These are phyloP conservation scores for Tetrao urogallus DNA, from an alignment of 2,113 vertebrate species.

Conservation along the genomic window DNA sequence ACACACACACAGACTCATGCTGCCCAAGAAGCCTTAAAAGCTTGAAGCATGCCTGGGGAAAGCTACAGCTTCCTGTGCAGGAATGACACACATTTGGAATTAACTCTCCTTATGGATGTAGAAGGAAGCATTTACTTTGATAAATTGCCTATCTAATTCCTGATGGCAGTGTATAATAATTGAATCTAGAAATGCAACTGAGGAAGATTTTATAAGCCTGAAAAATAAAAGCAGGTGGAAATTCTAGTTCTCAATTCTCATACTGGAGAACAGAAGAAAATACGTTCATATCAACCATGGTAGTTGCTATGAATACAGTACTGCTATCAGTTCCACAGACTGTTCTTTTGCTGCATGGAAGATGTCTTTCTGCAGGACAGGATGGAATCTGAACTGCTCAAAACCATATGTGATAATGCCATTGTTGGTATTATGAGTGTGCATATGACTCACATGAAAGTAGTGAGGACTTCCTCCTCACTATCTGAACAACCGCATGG, in stretches of 20 bases:
- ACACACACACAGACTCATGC: not conserved
- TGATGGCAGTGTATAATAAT: not conserved
- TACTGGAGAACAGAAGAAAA: not conserved
- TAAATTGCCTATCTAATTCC: not conserved
- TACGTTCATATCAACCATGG: not conserved
- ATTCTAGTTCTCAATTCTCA: not conserved
- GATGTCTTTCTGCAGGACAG: not conserved
- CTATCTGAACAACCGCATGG: not conserved
- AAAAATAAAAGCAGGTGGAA: not conserved
- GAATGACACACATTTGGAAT: not conserved
- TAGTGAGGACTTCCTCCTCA: not conserved
- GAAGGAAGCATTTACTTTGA: not conserved
- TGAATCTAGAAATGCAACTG: not conserved
- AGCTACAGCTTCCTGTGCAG: not conserved
- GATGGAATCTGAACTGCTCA: not conserved
- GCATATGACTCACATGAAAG: not conserved
- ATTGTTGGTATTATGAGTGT: not conserved
- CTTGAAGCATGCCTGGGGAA: not conserved
- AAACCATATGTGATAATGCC: not conserved
- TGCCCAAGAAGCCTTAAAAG: not conserved
- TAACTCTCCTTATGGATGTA: not conserved
- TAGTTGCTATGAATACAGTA: not conserved
- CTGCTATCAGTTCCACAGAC: not conserved
- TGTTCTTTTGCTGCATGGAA: not conserved
- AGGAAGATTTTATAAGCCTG: not conserved